Conservation (phyloP, 2,797 vertebrate genomes). For the Crenuchus spilurus region DNA sequence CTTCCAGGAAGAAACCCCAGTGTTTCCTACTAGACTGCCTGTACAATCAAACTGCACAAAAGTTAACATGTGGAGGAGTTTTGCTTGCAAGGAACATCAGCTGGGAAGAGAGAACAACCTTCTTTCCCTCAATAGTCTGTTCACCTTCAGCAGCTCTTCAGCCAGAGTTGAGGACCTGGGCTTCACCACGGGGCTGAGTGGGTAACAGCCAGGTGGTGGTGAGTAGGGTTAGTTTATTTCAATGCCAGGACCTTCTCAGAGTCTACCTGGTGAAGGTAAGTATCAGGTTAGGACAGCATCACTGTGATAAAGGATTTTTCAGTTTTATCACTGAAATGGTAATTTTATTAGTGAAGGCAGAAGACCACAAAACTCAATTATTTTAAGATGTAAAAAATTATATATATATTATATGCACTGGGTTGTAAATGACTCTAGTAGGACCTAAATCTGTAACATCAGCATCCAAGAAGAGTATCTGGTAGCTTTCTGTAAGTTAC, state of each 20-base stretch:
- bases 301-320: background rate
- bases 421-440: no score
- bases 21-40: conserved; percentile 29
- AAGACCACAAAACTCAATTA: no score
- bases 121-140: conserved; percentile 29
- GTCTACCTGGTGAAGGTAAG: conserved; percentile 45
- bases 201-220: conserved; percentile 44
- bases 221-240: conserved; percentile 47
- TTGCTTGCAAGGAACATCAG: conserved; percentile 37
- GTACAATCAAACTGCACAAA: conserved; percentile 32
- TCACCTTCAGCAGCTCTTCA: conserved; percentile 33
- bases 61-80: conserved; percentile 44
- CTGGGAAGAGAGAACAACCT: conserved; percentile 11
- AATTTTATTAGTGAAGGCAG: no score
- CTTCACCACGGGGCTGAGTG: background rate
- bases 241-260: conserved; percentile 30
- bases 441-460: no score
- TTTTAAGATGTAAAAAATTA: no score
- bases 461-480: no score
- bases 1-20: conserved; percentile 24
- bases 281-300: conserved; percentile 40
- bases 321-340: background rate
- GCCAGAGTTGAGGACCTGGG: conserved; percentile 10
- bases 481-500: no score
- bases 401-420: no score